These are phyloP conservation scores for Thyatira batis DNA, from an alignment of 2,888 invertebrate genomes.

Conservation along the genomic window DNA sequence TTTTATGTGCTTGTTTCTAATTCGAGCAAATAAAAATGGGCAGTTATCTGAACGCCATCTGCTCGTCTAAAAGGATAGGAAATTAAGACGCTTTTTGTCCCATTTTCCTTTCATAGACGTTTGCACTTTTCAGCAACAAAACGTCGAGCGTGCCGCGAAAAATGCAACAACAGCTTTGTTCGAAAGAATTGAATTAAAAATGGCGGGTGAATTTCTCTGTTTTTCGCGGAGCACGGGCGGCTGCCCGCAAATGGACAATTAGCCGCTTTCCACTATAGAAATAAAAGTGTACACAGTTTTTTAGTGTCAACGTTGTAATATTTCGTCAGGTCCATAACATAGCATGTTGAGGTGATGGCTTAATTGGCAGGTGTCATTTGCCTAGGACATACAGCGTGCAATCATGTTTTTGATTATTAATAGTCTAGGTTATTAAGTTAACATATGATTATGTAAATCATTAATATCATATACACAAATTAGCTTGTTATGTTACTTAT, in stretches of 20 bases:
- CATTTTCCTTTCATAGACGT: conserved; percentile 65
- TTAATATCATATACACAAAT: no score
- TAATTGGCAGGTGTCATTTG: not conserved
- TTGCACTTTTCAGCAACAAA: conserved; percentile 63
- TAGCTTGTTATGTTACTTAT: no score
- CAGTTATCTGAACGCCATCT: conserved; percentile 33
- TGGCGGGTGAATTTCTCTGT: conserved; percentile 66
- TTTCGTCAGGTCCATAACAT: conserved; percentile 19
- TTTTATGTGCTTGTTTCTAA: not conserved
- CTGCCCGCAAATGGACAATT: conserved; percentile 78
- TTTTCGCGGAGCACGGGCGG: conserved; percentile 69
- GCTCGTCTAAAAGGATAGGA: conserved; percentile 53
- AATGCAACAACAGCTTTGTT: conserved; percentile 72
- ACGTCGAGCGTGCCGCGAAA: conserved; percentile 52
- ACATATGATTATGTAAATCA: no score
- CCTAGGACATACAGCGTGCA: no score
- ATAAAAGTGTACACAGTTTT: conserved; percentile 44
- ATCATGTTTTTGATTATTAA: no score
- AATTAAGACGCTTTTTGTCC: conserved; percentile 65
- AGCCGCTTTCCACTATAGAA: conserved; percentile 46
- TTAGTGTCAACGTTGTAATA: conserved; percentile 50
- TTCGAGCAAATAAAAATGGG: not conserved
- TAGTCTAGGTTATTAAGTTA: no score
- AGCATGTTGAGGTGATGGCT: not conserved
- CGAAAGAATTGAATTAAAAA: conserved; percentile 78